Conservation (phyloP, 2,113 vertebrate species). For the Prietella phreatophila region DNA sequence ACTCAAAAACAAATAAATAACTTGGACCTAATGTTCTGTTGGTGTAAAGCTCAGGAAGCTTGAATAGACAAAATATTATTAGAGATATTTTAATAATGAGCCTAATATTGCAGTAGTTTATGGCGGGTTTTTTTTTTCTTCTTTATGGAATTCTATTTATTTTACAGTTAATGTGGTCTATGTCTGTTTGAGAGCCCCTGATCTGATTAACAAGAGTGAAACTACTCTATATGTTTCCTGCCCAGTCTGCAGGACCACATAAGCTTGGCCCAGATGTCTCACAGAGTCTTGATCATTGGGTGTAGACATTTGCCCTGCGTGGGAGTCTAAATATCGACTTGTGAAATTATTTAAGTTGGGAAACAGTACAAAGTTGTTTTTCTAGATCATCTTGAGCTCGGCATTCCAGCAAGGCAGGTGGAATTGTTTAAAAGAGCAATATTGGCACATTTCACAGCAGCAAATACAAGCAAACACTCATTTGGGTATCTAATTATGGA, state of each 20-base stretch:
- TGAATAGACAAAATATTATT: neutral
- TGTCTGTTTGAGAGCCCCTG: neutral
- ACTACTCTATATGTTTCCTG: neutral
- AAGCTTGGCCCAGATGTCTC: neutral
- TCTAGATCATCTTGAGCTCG: neutral
- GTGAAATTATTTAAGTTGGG: neutral
- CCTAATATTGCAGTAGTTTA: neutral
- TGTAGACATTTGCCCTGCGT: neutral
- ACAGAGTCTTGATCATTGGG: neutral
- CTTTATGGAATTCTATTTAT: neutral
- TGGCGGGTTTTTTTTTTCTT: neutral
- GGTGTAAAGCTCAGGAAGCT: neutral
- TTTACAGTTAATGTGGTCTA: neutral
- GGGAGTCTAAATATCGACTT: neutral
- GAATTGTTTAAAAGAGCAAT: neutral
- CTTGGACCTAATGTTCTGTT: neutral
- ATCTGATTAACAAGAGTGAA: neutral
- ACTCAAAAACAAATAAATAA: neutral
- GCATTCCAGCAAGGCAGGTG: neutral
- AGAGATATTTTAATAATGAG: neutral
- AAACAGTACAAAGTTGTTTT: neutral
- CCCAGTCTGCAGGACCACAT: neutral
- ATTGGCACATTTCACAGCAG: neutral
- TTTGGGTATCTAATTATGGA: neutral
- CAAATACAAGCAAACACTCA: neutral